Evolutionary conservation across 1,140 invertebrate species (phyloP).

Genomic region (Globodera rostochiensis): DNA sequence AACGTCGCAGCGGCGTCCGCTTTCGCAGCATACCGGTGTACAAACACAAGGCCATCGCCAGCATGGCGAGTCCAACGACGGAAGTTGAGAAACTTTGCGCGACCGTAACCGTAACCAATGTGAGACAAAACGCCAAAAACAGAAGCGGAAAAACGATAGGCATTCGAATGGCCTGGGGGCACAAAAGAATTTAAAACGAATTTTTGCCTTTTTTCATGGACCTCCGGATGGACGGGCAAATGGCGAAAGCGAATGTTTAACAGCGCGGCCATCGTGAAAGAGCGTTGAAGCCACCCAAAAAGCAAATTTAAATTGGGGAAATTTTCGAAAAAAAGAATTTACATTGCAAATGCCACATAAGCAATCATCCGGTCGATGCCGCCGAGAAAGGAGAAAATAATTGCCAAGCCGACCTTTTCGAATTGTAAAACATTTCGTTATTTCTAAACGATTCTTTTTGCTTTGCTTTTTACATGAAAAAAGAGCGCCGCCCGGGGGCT

Average conservation of each 20-base stretch:
- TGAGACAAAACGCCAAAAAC: constrained; percentile 37
- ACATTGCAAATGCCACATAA: constrained; percentile 46
- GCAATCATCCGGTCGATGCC: constrained; percentile 39
- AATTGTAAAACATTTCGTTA: background rate
- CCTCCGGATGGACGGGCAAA: constrained; percentile 54
- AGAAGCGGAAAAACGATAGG: constrained; percentile 45
- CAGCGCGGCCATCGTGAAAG: constrained; percentile 45
- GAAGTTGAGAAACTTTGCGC: constrained; percentile 37
- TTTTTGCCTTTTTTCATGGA: background rate
- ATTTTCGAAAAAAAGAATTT: background rate
- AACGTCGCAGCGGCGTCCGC: constrained; percentile 7
- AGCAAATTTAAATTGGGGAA: too few species aligned
- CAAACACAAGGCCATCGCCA: constrained; percentile 17
- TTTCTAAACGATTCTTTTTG: background rate
- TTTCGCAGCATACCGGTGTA: constrained; percentile 34
- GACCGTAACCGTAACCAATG: constrained; percentile 35
- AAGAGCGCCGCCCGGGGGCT: constrained; percentile 45
- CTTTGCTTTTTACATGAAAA: constrained; percentile 36
- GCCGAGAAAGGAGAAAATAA: constrained; percentile 48
- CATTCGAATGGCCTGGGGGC: constrained; percentile 30
- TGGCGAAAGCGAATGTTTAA: constrained; percentile 50
- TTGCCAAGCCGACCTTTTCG: constrained; percentile 38
- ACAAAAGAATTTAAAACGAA: background rate
- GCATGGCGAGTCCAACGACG: constrained; percentile 29
- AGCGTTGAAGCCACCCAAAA: constrained; percentile 44